Evolutionary conservation across 2,113 vertebrate genomes (phyloP).

Genomic region (Xiphophorus maculatus): DNA sequence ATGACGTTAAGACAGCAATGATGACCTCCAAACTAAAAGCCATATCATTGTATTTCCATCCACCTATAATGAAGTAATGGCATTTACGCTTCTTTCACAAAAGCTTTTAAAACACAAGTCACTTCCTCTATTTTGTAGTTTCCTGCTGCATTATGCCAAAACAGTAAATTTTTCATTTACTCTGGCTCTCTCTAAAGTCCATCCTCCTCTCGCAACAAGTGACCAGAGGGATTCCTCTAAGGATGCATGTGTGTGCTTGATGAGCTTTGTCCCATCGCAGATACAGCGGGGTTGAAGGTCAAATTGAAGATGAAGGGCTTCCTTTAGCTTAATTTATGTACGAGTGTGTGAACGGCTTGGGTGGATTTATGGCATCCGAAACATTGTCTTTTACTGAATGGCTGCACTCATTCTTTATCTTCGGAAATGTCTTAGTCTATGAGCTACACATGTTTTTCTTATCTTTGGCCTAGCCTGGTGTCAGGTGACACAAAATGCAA

Average conservation of each 20-base stretch:
- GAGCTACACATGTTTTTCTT: slow-evolving; percentile 25
- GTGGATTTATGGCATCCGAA: slow-evolving; percentile 7
- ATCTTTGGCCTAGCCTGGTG: slow-evolving; percentile 30
- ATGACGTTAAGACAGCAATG: no score
- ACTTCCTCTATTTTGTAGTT: background rate
- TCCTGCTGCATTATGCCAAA: background rate
- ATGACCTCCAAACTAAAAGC: no score
- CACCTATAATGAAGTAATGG: no score
- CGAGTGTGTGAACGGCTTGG: background rate
- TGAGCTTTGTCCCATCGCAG: slow-evolving; percentile 8
- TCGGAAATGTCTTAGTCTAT: slow-evolving; percentile 29
- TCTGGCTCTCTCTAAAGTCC: background rate
- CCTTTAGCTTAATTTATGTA: slow-evolving; percentile 24
- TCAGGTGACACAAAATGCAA: slow-evolving; percentile 25
- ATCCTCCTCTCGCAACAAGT: background rate
- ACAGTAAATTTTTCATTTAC: background rate
- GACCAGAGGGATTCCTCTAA: background rate
- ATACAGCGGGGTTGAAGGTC: slow-evolving; percentile 37
- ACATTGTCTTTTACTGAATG: background rate
- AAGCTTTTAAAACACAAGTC: no score
- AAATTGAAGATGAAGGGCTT: slow-evolving; percentile 39
- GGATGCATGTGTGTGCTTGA: slow-evolving; percentile 1
- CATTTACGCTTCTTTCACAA: no score
- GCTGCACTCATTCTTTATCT: slow-evolving; percentile 28
- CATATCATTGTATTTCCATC: no score